Conservation (phyloP, 2,888 invertebrate species). For the Vannuccia rotundouncinata region DNA sequence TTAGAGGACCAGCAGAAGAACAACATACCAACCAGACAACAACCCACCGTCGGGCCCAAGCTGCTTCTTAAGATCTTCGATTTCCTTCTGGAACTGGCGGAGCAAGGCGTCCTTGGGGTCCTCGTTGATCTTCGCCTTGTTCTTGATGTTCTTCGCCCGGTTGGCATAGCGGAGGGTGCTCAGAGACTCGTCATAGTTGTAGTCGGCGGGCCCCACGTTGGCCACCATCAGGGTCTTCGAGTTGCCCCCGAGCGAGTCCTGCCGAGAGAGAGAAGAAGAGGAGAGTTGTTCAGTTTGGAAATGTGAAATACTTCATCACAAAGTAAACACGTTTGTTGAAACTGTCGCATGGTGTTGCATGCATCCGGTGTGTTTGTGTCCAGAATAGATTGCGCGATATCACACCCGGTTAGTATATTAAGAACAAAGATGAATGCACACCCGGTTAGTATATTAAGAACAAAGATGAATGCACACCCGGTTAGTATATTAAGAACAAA, state of each 20-base stretch:
- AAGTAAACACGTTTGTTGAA: too few species aligned
- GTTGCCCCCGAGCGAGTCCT: constrained; percentile 94
- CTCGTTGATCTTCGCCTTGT: constrained; percentile 87
- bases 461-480: too few species aligned
- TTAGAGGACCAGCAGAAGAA: not conserved
- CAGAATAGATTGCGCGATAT: too few species aligned
- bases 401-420: too few species aligned
- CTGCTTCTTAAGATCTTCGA: constrained; percentile 79
- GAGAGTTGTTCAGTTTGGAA: constrained; percentile 52
- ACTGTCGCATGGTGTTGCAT: too few species aligned
- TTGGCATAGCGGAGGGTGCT: constrained; percentile 93
- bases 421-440: too few species aligned
- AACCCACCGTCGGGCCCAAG: constrained; percentile 64
- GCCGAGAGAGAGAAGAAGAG: too few species aligned
- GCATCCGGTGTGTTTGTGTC: too few species aligned
- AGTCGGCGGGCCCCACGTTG: constrained; percentile 88
- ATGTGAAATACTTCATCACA: too few species aligned
- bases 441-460: too few species aligned
- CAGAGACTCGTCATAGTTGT: constrained; percentile 92
- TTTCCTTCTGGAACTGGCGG: constrained; percentile 89
- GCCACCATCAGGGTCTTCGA: constrained; percentile 64
- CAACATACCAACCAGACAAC: not conserved
- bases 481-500: too few species aligned
- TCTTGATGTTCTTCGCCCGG: constrained; percentile 92
- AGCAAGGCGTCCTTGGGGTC: constrained; percentile 93